These are phyloP conservation scores for Erebia palarica DNA, from an alignment of 2,888 invertebrate species.

Conservation along the genomic window DNA sequence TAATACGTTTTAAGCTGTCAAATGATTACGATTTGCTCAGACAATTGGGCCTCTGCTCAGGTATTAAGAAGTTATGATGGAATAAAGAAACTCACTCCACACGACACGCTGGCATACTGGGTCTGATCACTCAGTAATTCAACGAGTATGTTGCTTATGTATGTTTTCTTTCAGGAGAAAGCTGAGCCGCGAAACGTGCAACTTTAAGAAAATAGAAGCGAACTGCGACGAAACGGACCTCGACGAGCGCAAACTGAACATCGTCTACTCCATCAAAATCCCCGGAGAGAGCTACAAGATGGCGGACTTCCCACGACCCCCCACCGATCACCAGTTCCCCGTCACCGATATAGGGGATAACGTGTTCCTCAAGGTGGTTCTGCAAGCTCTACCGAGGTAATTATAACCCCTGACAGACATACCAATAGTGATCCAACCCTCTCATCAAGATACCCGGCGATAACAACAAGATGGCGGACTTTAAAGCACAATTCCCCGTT, in stretches of 20 bases:
- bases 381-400: constrained; percentile 73
- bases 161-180: constrained; percentile 60
- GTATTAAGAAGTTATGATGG: no score
- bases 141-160: not conserved
- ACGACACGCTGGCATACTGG: no score
- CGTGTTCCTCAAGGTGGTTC: constrained; percentile 82
- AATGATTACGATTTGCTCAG: no score
- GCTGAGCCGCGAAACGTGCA: constrained; percentile 76
- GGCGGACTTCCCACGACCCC: constrained; percentile 80
- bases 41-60: no score
- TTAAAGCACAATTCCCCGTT: no score
- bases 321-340: constrained; percentile 88
- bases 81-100: no score
- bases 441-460: no score
- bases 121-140: no score
- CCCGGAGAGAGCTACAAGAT: constrained; percentile 84
- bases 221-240: constrained; percentile 68
- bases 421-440: no score
- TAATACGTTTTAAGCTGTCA: no score
- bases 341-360: constrained; percentile 85
- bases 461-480: no score
- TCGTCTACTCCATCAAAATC: constrained; percentile 86
- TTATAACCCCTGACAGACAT: constrained; percentile 41
- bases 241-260: constrained; percentile 71
- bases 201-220: constrained; percentile 74